phyloP scores from a whole-genome alignment of 2,113 vertebrate species.

The Thinocorus orbignyianus region DNA sequence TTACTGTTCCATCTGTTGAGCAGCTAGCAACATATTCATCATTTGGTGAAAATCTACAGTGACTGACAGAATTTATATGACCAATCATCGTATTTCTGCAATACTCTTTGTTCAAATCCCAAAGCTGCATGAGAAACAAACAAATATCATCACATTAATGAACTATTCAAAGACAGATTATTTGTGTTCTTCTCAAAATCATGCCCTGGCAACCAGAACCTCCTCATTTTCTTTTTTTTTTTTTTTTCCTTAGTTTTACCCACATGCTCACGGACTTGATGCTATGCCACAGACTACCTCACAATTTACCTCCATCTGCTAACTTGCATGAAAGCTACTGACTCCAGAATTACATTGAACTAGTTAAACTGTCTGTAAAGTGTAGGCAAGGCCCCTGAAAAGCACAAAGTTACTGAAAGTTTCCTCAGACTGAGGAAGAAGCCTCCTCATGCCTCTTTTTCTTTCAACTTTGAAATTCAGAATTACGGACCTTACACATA shows the following conservation, averaged over 20 bases:
- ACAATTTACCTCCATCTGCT: not conserved
- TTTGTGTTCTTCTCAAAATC: not conserved
- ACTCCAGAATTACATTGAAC: not conserved
- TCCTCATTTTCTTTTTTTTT: too few species aligned
- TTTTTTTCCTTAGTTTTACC: not conserved
- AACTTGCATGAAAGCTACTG: not conserved
- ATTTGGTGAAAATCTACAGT: slow-evolving; percentile 94
- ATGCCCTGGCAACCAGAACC: not conserved
- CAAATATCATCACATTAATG: not conserved
- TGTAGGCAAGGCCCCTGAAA: not conserved
- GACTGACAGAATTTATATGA: slow-evolving; percentile 84
- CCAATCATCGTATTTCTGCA: slow-evolving; percentile 95
- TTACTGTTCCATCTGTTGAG: slow-evolving; percentile 91
- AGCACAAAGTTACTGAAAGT: not conserved
- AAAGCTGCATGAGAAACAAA: slow-evolving; percentile 78
- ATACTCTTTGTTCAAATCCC: slow-evolving; percentile 84
- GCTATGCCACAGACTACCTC: not conserved
- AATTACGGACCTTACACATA: not conserved
- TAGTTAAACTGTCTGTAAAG: not conserved
- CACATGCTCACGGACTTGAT: not conserved
- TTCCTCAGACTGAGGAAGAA: not conserved
- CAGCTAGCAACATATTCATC: slow-evolving; percentile 88
- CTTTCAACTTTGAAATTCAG: not conserved
- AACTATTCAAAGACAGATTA: not conserved
- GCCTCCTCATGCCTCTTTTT: not conserved